Conservation (phyloP, 2,888 invertebrate genomes). For the Scotopteryx bipunctaria region DNA sequence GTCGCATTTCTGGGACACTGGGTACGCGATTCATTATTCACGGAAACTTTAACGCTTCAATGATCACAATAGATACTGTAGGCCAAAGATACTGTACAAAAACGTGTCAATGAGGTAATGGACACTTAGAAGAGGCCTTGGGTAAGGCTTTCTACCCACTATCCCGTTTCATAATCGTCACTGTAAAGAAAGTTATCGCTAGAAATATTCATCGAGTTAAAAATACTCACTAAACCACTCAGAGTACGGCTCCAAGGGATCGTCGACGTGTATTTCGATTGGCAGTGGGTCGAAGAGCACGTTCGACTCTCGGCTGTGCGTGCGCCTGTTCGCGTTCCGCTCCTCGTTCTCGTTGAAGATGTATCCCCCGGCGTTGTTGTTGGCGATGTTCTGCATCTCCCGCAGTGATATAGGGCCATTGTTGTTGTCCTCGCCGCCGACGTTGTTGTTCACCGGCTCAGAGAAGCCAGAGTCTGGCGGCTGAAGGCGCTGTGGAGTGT, state of each 20-base stretch:
- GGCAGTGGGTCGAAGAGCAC: slow-evolving; percentile 77
- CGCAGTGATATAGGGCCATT: slow-evolving; percentile 81
- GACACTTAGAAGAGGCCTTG: slow-evolving; percentile 1
- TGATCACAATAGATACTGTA: slow-evolving; percentile 46
- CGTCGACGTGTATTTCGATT: slow-evolving; percentile 58
- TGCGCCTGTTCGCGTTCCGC: slow-evolving; percentile 68
- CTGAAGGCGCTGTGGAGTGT: slow-evolving; percentile 66
- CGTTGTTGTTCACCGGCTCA: slow-evolving; percentile 74
- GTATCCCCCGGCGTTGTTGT: slow-evolving; percentile 81
- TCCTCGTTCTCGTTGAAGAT: slow-evolving; percentile 80
- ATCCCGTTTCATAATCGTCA: too few species aligned
- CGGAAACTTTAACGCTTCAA: slow-evolving; percentile 48
- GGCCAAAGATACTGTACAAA: too few species aligned
- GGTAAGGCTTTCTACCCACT: too few species aligned
- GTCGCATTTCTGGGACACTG: slow-evolving; percentile 11
- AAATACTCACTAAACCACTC: slow-evolving; percentile 74
- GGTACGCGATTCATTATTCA: slow-evolving; percentile 32
- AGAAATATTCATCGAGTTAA: not conserved
- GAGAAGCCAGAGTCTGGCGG: slow-evolving; percentile 75
- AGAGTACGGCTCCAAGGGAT: slow-evolving; percentile 68
- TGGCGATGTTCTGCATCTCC: slow-evolving; percentile 83
- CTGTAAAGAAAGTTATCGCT: too few species aligned
- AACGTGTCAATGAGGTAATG: slow-evolving; percentile 17
- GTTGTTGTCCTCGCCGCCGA: slow-evolving; percentile 80
- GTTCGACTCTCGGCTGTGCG: slow-evolving; percentile 70